phyloP scores from a whole-genome alignment of 2,888 invertebrate species.

The Tortricodes alternella region DNA sequence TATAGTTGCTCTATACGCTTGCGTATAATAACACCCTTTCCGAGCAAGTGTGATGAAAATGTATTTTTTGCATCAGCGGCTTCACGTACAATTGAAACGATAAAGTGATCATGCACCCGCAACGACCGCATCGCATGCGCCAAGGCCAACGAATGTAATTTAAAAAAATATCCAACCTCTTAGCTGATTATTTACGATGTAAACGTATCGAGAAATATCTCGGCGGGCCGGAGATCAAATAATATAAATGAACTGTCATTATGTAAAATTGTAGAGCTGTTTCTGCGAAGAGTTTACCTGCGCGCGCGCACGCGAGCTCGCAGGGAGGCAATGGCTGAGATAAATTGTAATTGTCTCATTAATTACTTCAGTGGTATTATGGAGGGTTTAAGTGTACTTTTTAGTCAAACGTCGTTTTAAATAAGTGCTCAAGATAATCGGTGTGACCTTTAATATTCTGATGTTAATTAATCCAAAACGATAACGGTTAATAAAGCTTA shows the following conservation, averaged over 20 bases:
- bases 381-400: constrained; percentile 16
- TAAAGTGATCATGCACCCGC: too few relatives aligned
- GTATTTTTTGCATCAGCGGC: too few relatives aligned
- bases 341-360: constrained; percentile 29
- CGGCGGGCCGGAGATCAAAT: constrained; percentile 50
- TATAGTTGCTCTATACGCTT: too few relatives aligned
- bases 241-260: constrained; percentile 61
- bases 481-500: too few relatives aligned
- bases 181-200: constrained; percentile 49
- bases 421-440: neutral
- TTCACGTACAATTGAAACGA: too few relatives aligned
- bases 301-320: constrained; percentile 16
- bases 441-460: neutral
- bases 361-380: constrained; percentile 23
- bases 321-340: constrained; percentile 12
- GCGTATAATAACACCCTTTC: too few relatives aligned
- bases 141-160: constrained; percentile 52
- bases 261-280: constrained; percentile 48
- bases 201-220: constrained; percentile 31
- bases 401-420: constrained; percentile 6
- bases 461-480: too few relatives aligned
- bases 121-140: constrained; percentile 50
- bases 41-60: too few relatives aligned
- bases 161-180: constrained; percentile 46
- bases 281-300: constrained; percentile 15